These are phyloP conservation scores for Ariopsis seemanni DNA, from an alignment of 2,113 vertebrate species.

Conservation along the genomic window DNA sequence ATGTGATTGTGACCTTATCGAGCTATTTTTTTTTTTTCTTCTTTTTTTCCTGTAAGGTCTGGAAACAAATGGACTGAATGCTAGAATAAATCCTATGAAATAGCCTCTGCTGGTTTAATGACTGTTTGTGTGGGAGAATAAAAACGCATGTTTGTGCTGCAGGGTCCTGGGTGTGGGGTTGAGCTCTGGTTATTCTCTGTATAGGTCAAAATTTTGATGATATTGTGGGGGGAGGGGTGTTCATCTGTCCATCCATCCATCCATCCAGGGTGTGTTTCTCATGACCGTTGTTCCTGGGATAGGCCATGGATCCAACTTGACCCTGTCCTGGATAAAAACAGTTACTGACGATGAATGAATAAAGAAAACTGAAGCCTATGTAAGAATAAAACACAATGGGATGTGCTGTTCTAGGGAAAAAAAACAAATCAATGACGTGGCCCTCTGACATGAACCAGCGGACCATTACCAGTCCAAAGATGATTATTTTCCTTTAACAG, in stretches of 20 bases:
- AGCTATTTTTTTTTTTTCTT: conserved; percentile 60
- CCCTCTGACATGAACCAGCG: background rate
- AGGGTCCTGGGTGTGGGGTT: background rate
- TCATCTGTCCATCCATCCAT: too few relatives aligned
- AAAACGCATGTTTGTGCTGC: background rate
- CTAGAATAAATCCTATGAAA: conserved; percentile 54
- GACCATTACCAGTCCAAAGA: background rate
- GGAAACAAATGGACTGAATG: conserved; percentile 51
- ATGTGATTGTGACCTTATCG: conserved; percentile 72
- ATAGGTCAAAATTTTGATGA: too few relatives aligned
- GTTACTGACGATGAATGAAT: background rate
- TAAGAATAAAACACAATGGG: background rate
- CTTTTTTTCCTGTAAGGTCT: conserved; percentile 72
- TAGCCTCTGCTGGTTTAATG: conserved; percentile 22
- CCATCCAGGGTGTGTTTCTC: background rate
- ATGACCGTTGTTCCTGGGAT: background rate
- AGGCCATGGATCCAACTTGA: background rate
- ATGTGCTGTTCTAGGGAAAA: background rate
- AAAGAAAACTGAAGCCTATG: background rate
- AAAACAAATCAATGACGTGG: background rate
- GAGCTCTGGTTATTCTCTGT: background rate
- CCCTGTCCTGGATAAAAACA: background rate
- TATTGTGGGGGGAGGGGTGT: too few relatives aligned
- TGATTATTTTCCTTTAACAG: background rate
- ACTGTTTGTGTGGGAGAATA: conserved; percentile 21